Base-by-base conservation (phyloP, 2,113 vertebrate species). In the Craseonycteris thonglongyai region DNA sequence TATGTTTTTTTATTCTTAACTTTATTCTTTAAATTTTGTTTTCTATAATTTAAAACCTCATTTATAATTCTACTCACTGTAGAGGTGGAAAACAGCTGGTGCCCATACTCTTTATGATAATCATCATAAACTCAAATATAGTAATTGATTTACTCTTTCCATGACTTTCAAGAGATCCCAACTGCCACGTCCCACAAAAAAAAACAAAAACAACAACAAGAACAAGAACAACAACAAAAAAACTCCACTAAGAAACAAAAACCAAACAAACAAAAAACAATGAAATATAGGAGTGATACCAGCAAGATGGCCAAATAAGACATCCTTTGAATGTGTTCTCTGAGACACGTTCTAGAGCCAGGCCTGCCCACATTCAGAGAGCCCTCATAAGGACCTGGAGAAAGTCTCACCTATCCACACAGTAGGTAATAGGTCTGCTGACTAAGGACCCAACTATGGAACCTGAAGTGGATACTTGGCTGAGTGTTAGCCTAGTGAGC, bases 1-100 rank as follows among this genome's bases (percentile, higher is more conserved):
- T 56, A 19, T 90, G 66, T 93, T 93, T 86, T 86, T n/a, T 93
- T 91, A 72, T 33, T 87, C 49, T 69, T n/a, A 75, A 59, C 30
- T 90, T 93, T 75, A 66, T 65, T 90, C 42, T 86, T 42, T 80
- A 88, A 88, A 78, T 91, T 56, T 63, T 49, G 40, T 61, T 38
- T 45, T 91, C 47, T 92, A 13, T 75, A 72, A 69, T 81, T 91
- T 92, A 86, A 95, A 42, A 10, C 18, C 45, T 81, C 66, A 92
- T 42, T 11, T 94, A 80, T 89, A 93, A 81, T 72, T 82, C 24
- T 88, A 14, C 47, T 83, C 58, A 85, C 47, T 40, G 13, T 19
- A 88, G 28, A 94, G 6, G 68, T 82, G 7, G 45, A 91, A 87
- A 95, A 80, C 18, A 93, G 33, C 56, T 54, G 14, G 69, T 24